Percentiles rank a stretch among this genome's conserved stretches.
phyloP scores from a whole-genome alignment of 2,113 vertebrate species.

The Anas platyrhynchos region DNA sequence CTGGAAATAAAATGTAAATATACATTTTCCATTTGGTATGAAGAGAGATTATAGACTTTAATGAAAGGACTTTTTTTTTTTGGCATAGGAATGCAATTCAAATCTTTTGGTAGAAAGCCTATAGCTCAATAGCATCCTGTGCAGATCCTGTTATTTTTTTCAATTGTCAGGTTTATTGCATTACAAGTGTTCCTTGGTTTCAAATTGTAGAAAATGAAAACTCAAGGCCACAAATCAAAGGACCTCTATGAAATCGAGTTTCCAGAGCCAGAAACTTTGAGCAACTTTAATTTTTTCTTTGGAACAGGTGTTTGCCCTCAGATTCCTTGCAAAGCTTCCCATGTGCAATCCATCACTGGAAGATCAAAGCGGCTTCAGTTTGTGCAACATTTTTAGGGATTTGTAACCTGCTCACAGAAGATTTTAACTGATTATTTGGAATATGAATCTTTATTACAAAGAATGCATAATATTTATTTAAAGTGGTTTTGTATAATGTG shows the following conservation, averaged over 20 bases:
- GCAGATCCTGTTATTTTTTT: not conserved
- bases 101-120: not conserved
- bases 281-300: not conserved
- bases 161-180: not conserved
- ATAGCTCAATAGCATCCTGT: not conserved
- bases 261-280: not conserved
- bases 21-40: not conserved
- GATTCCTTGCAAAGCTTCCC: not conserved
- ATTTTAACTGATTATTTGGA: conserved; percentile 46
- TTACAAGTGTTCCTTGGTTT: not conserved
- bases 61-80: not conserved
- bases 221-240: not conserved
- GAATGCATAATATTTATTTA: not conserved
- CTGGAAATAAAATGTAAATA: not conserved
- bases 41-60: not conserved
- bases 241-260: not conserved
- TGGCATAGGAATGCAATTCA: not conserved
- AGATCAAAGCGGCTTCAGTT: conserved; percentile 2
- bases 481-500: not conserved
- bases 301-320: conserved; percentile 7
- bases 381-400: not conserved
- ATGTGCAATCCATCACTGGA: not conserved
- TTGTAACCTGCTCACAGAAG: conserved; percentile 29
- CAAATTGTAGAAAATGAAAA: conserved; percentile 4
- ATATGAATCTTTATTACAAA: conserved; percentile 21